These are phyloP conservation scores for Radopholus similis DNA, from an alignment of 1,140 invertebrate genomes.

Conservation along the genomic window DNA sequence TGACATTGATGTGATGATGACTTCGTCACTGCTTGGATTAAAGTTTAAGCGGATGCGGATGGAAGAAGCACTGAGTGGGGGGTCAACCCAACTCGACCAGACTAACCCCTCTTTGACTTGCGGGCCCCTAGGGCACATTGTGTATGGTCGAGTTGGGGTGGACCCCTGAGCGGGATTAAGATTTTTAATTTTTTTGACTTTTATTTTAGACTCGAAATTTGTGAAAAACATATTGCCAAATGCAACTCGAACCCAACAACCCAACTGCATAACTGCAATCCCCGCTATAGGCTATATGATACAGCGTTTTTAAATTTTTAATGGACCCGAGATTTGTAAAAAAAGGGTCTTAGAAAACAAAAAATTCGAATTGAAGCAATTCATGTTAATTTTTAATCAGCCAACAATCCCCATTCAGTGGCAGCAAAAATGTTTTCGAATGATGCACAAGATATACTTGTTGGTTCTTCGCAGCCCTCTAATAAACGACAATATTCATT, in stretches of 20 bases:
- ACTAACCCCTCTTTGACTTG: no score
- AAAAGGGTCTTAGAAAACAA: background rate
- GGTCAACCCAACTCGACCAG: no score
- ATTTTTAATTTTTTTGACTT: no score
- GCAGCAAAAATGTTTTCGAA: background rate
- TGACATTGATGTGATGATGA: no score
- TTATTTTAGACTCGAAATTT: no score
- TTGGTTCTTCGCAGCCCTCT: background rate
- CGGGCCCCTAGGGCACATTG: no score
- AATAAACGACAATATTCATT: background rate
- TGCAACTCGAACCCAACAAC: background rate
- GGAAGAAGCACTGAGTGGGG: no score
- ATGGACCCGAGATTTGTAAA: background rate
- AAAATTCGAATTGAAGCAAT: background rate
- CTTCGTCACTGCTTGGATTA: no score
- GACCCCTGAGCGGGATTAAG: no score
- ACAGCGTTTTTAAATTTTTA: background rate
- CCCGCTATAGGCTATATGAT: background rate
- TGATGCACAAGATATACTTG: constrained; percentile 25
- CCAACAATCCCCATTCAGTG: background rate
- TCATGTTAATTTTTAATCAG: background rate
- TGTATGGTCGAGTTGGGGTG: no score
- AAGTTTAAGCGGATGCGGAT: no score
- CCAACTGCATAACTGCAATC: background rate
- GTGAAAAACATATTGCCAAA: no score